Evolutionary conservation across 2,113 vertebrate species (phyloP), one percentile per base, ranked within the genome.

Genomic region (Pelmatolapia mariae): DNA sequence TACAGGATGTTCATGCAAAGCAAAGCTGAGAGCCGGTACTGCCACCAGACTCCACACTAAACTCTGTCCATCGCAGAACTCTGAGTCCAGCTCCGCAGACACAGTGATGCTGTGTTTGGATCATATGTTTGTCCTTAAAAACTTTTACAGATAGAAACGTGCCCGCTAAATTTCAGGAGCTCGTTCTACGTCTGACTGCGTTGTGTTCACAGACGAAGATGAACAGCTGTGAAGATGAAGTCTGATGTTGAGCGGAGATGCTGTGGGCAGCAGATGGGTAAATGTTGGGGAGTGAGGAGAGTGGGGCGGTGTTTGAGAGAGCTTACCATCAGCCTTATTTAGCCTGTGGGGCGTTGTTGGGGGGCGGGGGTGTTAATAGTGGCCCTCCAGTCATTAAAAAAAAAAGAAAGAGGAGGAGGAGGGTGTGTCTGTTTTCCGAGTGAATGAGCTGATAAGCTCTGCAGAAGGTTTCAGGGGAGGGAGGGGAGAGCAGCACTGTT

Each of bases 391-490:
- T 93, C 95, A 94, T 95, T 91, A 96, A 96, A 45, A 11, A 26
- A 43, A 95, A 96, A 24, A 73, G 24, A 16, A 24, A 40, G 38
- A 73, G 26, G 24, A 96, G 26, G 24, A 96, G 91, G 94, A 89
- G 93, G 96, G 94, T 81, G 95, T 95, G 92, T 87, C 93, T 81
- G 68, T 79, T 91, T 95, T 90, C 57, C 80, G 81, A 83, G 94
- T 95, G 95, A 96, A 96, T 95, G 96, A 96, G 89, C 89, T 71
- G 56, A 87, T 83, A 83, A 88, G 57, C 84, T 82, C 89, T 87
- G 93, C 89, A 61, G 87, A 91, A 90, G 89, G 89, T 89, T 92
- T 94, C 88, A 89, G 90, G 93, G 95, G 93, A 86, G 78, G 83
- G 84, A 63, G 83, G 84, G 86, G 89, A 24, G 78, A 88, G 89